Evolutionary conservation across 1,140 invertebrate species (phyloP), one percentile per base, ranked within the genome.

Genomic region (Aphidius gifuensis): DNA sequence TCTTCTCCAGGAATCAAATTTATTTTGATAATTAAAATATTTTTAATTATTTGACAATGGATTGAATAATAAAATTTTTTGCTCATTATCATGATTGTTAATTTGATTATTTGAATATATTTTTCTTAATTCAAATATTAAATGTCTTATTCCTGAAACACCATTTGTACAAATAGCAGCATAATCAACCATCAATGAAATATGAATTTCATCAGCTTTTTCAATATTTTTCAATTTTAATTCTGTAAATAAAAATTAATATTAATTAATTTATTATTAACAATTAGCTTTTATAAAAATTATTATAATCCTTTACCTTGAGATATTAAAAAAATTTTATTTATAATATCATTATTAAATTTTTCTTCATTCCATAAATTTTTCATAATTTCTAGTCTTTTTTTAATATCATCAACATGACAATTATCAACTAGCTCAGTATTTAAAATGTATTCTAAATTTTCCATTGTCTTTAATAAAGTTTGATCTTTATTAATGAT

Each of bases 101-200:
- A 8, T 3, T 5, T 46, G 44, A 51, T 9, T 47, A 11, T 53
- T 5, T 16, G 16, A n/a, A 46, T 40, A 47, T 66, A 69, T 72
- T 9, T 59, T 67, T 61, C 72, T 73, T 8, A 79, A 64, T 66
- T 67, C 76, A 40, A 76, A 68, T 60, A 82, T 80, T 6, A 82
- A 56, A 50, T 79, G 74, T 50, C 81, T 74, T 9, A 83, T 73
- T 9, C 77, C 80, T 32, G 78, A 68, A 68, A 83, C 82, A 81
- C 82, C 83, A 21, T 74, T 69, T 64, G 73, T 81, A 51, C 81
- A 83, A 5, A 78, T 6, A 23, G 68, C 67, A 39, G 75, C 73
- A 66, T 82, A 66, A 16, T 79, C 73, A 67, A 80, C 78, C 76
- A 83, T 80, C 9, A 83, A 62, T 9, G 74, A 65, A 50, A 80